Evolutionary conservation across 2,113 vertebrate genomes (phyloP).

Genomic region (Actinemys pallida): DNA sequence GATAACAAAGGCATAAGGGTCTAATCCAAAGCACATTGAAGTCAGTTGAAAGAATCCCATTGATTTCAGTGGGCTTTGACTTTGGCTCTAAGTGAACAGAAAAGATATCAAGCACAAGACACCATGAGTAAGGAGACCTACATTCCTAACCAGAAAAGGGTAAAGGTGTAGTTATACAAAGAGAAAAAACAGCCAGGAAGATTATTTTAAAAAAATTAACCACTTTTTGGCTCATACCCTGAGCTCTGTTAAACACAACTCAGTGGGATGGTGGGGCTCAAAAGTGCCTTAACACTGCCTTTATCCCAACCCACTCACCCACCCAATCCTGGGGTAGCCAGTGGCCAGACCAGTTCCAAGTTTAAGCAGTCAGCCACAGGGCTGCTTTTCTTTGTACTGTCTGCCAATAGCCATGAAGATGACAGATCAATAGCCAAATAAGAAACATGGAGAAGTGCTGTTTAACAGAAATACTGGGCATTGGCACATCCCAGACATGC

Average conservation of each 20-base stretch:
- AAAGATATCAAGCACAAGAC: background rate
- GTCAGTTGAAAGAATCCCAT: background rate
- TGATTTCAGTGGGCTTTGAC: background rate
- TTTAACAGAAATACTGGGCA: background rate
- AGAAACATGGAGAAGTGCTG: background rate
- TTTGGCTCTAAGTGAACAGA: background rate
- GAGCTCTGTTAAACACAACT: background rate
- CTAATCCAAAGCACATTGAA: background rate
- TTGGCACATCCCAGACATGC: background rate
- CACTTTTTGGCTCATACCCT: background rate
- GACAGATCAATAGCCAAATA: background rate
- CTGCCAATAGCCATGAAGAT: fast-evolving
- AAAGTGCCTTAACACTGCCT: background rate
- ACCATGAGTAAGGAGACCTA: background rate
- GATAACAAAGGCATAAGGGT: background rate
- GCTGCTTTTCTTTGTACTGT: background rate
- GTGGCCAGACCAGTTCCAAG: fast-evolving
- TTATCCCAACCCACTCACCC: fast-evolving
- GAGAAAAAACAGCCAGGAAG: background rate
- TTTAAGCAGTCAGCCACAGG: background rate
- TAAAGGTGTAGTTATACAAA: background rate
- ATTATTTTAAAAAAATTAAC: background rate
- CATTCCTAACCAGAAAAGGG: background rate
- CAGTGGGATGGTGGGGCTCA: background rate
- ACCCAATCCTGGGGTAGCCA: background rate